A percentile compares a stretch with the other conserved stretches of the same genome.
These are phyloP conservation scores for Pseudorhiza aurosa DNA, from an alignment of 30 jellyfish, hydroid and myxozoan species.

Conservation along the genomic window DNA sequence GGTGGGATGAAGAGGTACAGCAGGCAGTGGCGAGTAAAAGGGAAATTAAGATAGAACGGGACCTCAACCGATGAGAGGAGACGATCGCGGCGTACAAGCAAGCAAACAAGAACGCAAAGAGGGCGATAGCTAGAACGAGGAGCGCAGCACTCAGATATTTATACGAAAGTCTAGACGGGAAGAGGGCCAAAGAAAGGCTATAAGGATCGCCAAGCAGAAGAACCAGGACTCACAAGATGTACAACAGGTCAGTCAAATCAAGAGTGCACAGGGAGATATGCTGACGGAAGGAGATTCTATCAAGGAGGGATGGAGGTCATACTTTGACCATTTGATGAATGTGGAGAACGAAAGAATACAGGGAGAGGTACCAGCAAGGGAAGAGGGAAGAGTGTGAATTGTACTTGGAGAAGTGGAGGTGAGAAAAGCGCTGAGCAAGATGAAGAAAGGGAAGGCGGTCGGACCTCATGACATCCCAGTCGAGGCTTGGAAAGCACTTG, in stretches of 20 bases:
- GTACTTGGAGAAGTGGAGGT: conserved; percentile 30
- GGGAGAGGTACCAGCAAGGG: conserved; percentile 1
- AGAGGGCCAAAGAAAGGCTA: conserved; percentile 6
- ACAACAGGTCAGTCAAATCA: conserved; percentile 1
- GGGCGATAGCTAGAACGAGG: conserved; percentile 26
- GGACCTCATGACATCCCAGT: conserved; percentile 54
- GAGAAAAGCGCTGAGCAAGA: conserved; percentile 19
- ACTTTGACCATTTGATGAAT: conserved; percentile 31
- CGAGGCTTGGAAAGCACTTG: conserved; percentile 40
- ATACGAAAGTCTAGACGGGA: conserved; percentile 4
- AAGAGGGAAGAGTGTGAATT: not conserved
- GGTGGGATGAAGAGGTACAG: conserved; percentile 27
- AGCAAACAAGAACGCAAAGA: conserved; percentile 13
- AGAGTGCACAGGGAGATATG: conserved; percentile 11
- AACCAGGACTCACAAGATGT: conserved; percentile 23
- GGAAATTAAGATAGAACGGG: not conserved
- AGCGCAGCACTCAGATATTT: not conserved
- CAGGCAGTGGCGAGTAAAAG: conserved; percentile 2
- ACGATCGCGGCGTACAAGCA: conserved; percentile 6
- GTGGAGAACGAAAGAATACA: conserved; percentile 28
- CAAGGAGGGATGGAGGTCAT: conserved; percentile 25
- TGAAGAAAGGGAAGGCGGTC: conserved; percentile 44
- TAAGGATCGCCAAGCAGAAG: conserved; percentile 39
- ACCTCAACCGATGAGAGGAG: not conserved
- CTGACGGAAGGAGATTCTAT: conserved; percentile 14